Evolutionary conservation across 1,140 invertebrate genomes (phyloP).

Genomic region (Leptinotarsa lineolata): DNA sequence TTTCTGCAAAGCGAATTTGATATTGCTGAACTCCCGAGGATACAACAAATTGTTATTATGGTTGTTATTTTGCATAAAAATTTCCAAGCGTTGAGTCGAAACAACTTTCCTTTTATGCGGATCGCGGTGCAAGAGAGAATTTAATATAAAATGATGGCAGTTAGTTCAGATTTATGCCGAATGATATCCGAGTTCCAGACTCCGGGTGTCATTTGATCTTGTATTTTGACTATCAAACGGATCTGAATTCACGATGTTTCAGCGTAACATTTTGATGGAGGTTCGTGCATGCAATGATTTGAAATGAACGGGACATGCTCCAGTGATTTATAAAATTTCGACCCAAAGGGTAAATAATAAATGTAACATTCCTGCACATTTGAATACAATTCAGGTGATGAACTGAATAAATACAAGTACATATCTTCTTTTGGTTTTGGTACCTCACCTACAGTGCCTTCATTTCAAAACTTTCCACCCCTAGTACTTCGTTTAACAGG

Average conservation of each 20-base stretch:
- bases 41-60: conserved; percentile 21
- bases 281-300: neutral
- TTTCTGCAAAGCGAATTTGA: conserved; percentile 3
- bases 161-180: conserved; percentile 10
- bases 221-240: neutral
- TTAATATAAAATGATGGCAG: conserved; percentile 16
- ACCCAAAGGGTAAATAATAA: too few species aligned
- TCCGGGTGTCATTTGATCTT: neutral
- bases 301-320: neutral
- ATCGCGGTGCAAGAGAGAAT: neutral
- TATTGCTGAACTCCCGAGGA: conserved; percentile 20
- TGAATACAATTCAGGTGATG: too few species aligned
- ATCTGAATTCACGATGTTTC: conserved; percentile 8
- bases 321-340: too few species aligned
- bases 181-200: conserved; percentile 9
- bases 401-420: too few species aligned
- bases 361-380: too few species aligned
- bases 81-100: conserved; percentile 14
- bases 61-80: conserved; percentile 27
- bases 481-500: too few species aligned
- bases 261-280: neutral
- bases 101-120: neutral
- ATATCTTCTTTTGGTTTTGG: too few species aligned
- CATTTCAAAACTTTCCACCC: too few species aligned
- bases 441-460: too few species aligned